Evolutionary conservation across 1,140 invertebrate genomes (phyloP).

Genomic region (Aphelinus certus): DNA sequence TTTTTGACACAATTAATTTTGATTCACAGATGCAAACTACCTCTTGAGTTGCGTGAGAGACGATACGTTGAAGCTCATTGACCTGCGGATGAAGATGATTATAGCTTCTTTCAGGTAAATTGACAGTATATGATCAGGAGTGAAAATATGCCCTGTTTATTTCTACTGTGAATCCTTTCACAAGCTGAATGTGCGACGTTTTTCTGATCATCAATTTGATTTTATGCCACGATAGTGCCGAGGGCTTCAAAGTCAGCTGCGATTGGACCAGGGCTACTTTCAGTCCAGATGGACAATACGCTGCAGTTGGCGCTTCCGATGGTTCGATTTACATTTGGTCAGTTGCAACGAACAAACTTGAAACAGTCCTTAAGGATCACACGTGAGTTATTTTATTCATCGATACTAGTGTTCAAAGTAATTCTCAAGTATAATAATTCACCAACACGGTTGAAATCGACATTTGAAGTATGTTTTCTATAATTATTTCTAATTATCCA

Average conservation of each 20-base stretch:
- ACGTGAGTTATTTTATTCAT: constrained; percentile 72
- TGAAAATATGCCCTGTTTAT: no score
- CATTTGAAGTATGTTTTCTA: background rate
- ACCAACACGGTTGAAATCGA: background rate
- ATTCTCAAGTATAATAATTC: no score
- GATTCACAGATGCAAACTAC: constrained; percentile 85
- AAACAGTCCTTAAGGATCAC: constrained; percentile 89
- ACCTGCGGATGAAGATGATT: constrained; percentile 93
- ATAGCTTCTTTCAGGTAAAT: constrained; percentile 87
- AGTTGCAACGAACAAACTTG: constrained; percentile 77
- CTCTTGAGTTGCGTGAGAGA: constrained; percentile 92
- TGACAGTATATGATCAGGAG: no score
- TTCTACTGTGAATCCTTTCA: no score
- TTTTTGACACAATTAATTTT: no score
- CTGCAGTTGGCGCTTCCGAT: constrained; percentile 89
- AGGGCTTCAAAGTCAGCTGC: constrained; percentile 93
- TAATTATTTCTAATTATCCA: constrained; percentile 11
- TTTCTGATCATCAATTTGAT: no score
- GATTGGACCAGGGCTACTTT: constrained; percentile 94
- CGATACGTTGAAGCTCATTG: constrained; percentile 93
- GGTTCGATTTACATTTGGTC: constrained; percentile 94
- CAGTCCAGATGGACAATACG: constrained; percentile 88
- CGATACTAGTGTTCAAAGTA: background rate
- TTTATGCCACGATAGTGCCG: constrained; percentile 72
- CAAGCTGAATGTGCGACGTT: no score